A percentile compares a stretch with the other conserved stretches of the same genome.
Evolutionary conservation across 2,888 invertebrate species (phyloP).

Genomic region (Perdita meconis): DNA sequence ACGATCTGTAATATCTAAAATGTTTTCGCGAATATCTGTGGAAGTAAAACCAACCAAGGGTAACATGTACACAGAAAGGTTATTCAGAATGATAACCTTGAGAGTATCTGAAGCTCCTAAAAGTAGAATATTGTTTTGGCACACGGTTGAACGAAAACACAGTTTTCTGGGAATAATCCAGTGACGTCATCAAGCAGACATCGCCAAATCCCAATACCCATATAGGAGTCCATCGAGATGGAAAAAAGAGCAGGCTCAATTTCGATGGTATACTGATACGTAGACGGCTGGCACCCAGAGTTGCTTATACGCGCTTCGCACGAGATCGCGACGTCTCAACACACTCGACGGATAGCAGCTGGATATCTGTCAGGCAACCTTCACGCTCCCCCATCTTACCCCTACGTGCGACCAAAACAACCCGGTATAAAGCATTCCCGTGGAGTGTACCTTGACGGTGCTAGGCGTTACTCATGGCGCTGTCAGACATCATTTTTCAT

Average conservation of each 20-base stretch:
- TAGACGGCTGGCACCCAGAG: conserved; percentile 47
- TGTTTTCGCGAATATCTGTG: no score
- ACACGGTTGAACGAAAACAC: no score
- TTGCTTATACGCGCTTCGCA: conserved; percentile 61
- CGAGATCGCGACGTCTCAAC: conserved; percentile 49
- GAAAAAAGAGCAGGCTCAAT: conserved; percentile 45
- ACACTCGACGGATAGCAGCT: conserved; percentile 45
- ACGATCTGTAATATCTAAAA: no score
- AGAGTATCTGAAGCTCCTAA: no score
- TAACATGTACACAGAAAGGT: no score
- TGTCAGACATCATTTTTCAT: conserved; percentile 76
- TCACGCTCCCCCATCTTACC: not conserved
- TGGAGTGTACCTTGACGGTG: conserved; percentile 50
- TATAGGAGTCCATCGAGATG: not conserved
- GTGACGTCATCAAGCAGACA: not conserved
- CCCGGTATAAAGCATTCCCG: conserved; percentile 65
- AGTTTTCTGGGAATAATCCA: no score
- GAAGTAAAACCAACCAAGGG: no score
- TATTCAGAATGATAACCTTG: no score
- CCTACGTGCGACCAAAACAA: conserved; percentile 7
- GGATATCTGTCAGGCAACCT: conserved; percentile 66
- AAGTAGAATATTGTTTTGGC: no score
- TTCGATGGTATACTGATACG: conserved; percentile 33
- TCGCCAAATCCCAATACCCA: not conserved
- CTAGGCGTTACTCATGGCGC: conserved; percentile 46